Evolutionary conservation across 2,113 vertebrate species (phyloP).

Genomic region (Chascanopsetta lugubris): DNA sequence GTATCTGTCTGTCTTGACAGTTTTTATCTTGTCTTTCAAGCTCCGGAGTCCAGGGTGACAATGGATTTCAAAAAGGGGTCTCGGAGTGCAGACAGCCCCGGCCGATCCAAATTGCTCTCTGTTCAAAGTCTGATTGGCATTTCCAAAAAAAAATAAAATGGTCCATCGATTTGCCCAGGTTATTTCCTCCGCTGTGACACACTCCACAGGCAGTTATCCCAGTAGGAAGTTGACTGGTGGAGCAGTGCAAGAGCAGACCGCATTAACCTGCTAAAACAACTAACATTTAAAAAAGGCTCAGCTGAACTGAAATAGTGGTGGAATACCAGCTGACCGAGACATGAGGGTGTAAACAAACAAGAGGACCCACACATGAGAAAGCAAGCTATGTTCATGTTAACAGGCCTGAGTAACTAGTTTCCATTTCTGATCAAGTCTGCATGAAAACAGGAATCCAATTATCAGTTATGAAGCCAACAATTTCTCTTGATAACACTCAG

Average conservation of each 20-base stretch:
- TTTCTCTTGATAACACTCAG: constrained; percentile 1
- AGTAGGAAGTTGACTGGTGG: constrained; percentile 51
- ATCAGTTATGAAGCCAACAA: constrained; percentile 24
- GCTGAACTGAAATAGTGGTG: constrained; percentile 15
- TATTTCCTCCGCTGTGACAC: constrained; percentile 64
- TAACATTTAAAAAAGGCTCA: constrained; percentile 1
- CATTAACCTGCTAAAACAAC: constrained; percentile 16
- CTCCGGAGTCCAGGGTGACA: constrained; percentile 35
- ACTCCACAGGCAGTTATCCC: constrained; percentile 57
- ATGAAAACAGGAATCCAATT: too few relatives aligned
- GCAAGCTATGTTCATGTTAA: too few relatives aligned
- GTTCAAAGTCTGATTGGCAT: constrained; percentile 71
- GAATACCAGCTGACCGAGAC: background rate
- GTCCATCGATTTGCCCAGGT: constrained; percentile 60
- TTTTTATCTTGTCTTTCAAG: constrained; percentile 45
- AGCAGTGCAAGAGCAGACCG: constrained; percentile 23
- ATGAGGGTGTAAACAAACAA: background rate
- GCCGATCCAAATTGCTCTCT: constrained; percentile 57
- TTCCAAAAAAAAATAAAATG: constrained; percentile 63
- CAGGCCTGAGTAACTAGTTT: too few relatives aligned
- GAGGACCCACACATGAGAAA: too few relatives aligned
- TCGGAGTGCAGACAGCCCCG: constrained; percentile 43
- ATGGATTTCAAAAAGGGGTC: constrained; percentile 58
- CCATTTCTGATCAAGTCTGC: too few relatives aligned
- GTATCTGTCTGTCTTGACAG: constrained; percentile 33